Evolutionary conservation across 1,140 invertebrate genomes (phyloP), one percentile per base, ranked within the genome.

Genomic region (Cherax destructor): DNA sequence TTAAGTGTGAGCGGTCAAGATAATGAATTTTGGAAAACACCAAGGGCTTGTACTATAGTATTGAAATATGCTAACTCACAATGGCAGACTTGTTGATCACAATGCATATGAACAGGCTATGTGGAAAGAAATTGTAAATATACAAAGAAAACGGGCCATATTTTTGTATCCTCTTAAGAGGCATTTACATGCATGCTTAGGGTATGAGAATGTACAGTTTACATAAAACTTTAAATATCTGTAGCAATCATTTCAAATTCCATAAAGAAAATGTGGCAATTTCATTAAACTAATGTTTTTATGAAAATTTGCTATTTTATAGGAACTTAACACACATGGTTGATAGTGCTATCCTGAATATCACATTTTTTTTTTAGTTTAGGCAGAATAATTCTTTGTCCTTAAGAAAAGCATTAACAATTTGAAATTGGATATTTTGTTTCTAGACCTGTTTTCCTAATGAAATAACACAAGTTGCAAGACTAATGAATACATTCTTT

Each of bases 21-120:
- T 83, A 83, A 30, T 83, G 80, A 61, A 49, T 83, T 83, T 47
- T 83, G 81, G 59, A 83, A 83, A 65, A 72, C 11, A 18, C 24
- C 30, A 24, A 24, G 24, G 69, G 11, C 52, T 72, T 72, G 69
- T 72, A 65, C 61, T 65, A 16, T 65, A 65, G 13, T 18, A 18
- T 24, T 72, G 30, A 4, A 10, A 69, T 21, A 72, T 7, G 18
- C 13, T 72, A 30, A 5, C 30, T 72, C 69, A 24, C 69, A 30
- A 72, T 72, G 21, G 11, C 7, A 24, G 69, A 72, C 18, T 24
- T 24, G 21, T 21, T 69, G 69, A 72, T 72, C 69, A 72, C 69
- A 72, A 30, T n/a, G 30, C n/a, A 72, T 5, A 72, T 72, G 6
- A n/a, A 72, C n/a, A 30, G 24, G 69, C 3, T 9, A 24, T 24